Percentiles rank a stretch among this genome's conserved stretches.
Evolutionary conservation across 2,113 vertebrate genomes (phyloP).

Genomic region (Hyperopisus bebe): DNA sequence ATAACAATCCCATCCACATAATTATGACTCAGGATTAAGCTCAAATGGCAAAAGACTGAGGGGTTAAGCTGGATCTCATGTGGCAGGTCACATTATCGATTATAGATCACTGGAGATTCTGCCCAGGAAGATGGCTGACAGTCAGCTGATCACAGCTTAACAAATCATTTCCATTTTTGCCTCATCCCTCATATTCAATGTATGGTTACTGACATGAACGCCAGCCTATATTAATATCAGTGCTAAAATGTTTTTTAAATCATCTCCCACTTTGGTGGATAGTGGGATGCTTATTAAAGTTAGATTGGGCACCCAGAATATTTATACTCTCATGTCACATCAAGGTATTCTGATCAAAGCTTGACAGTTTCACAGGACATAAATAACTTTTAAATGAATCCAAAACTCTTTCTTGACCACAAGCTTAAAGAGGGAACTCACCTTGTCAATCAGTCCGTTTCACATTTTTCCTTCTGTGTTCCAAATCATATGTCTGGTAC

Average conservation of each 20-base stretch:
- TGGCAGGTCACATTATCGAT: background rate
- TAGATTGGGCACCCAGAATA: background rate
- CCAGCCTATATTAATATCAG: background rate
- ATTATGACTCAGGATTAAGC: background rate
- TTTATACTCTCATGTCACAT: background rate
- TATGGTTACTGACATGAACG: background rate
- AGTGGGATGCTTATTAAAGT: background rate
- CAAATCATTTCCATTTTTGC: background rate
- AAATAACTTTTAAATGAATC: background rate
- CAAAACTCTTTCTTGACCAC: too few species aligned
- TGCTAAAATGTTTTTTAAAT: background rate
- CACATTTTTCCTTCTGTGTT: background rate
- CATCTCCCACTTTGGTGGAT: background rate
- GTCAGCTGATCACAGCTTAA: background rate
- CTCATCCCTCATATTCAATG: background rate
- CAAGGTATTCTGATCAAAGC: background rate
- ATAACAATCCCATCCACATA: background rate
- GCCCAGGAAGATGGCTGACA: background rate
- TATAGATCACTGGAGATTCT: background rate
- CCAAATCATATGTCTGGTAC: background rate
- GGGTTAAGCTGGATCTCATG: background rate
- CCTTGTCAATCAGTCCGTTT: background rate
- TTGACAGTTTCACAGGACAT: background rate
- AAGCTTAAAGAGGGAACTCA: background rate
- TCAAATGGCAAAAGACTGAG: background rate